Conservation (phyloP, 2,113 vertebrate species). For the Trichechus manatus region DNA sequence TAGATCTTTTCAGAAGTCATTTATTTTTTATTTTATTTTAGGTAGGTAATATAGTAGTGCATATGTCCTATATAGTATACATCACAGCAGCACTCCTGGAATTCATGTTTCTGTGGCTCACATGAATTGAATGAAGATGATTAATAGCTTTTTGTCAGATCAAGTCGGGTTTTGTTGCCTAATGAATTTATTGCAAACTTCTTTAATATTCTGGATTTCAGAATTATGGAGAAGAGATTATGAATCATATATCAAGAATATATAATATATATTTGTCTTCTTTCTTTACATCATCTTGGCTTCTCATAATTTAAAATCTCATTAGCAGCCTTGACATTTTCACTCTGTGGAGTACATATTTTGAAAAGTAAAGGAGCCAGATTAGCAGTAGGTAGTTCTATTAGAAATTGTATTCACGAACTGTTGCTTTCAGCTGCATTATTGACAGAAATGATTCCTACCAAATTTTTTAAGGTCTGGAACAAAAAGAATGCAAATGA, state of each 20-base stretch:
- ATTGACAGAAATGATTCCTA: constrained; percentile 1
- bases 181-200: background rate
- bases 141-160: background rate
- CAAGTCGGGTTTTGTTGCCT: background rate
- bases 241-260: background rate
- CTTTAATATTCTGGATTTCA: constrained; percentile 3
- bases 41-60: background rate
- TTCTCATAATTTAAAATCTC: constrained; percentile 34
- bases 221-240: background rate
- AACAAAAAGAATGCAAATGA: constrained; percentile 95
- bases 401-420: background rate
- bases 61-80: background rate
- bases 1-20: background rate
- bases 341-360: background rate
- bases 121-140: background rate
- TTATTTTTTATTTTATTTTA: background rate
- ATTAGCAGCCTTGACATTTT: background rate
- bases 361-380: background rate
- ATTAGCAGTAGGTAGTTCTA: constrained; percentile 12
- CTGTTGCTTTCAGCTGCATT: constrained; percentile 18
- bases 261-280: background rate
- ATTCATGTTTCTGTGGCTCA: background rate
- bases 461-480: constrained; percentile 92
- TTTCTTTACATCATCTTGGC: background rate
- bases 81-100: background rate